Conservation (phyloP, 2,888 invertebrate species). For the Vesta saturnalis region DNA sequence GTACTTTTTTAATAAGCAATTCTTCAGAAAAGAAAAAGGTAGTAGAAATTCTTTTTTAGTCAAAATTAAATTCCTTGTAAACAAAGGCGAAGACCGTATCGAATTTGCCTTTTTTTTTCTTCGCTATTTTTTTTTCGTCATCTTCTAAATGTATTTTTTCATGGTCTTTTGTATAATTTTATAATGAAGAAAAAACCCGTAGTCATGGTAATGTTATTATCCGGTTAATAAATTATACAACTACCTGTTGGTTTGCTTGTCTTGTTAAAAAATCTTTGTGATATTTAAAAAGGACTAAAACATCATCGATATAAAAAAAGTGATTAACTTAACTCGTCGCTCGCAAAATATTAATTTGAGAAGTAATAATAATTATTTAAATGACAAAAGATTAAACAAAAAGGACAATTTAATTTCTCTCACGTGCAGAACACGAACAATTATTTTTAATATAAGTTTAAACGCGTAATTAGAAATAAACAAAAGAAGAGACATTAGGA, state of each 20-base stretch:
- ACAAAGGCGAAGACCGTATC: constrained; percentile 38
- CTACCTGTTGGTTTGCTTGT: constrained; percentile 20
- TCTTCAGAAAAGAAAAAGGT: too few species aligned
- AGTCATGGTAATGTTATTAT: constrained; percentile 50
- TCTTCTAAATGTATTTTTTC: constrained; percentile 41
- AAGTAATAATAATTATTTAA: constrained; percentile 33
- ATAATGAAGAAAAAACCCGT: constrained; percentile 43
- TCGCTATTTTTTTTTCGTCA: constrained; percentile 25
- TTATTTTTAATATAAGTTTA: constrained; percentile 40
- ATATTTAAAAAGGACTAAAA: constrained; percentile 3
- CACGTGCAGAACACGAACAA: constrained; percentile 41
- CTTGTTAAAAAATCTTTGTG: not conserved
- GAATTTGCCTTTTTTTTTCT: constrained; percentile 33
- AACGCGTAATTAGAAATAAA: constrained; percentile 49
- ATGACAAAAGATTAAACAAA: constrained; percentile 28
- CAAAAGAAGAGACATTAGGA: constrained; percentile 45
- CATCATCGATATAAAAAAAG: not conserved
- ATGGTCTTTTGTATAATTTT: constrained; percentile 45
- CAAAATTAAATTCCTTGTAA: constrained; percentile 37
- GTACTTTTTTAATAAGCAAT: too few species aligned
- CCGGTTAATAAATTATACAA: constrained; percentile 22
- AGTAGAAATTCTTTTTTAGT: constrained; percentile 23
- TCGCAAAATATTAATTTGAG: constrained; percentile 24
- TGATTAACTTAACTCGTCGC: not conserved
- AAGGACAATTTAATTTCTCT: constrained; percentile 39